A percentile compares a stretch with the other conserved stretches of the same genome.
These are phyloP conservation scores for Amphiprion clarkii DNA, from an alignment of 2,797 vertebrate genomes.

Conservation along the genomic window DNA sequence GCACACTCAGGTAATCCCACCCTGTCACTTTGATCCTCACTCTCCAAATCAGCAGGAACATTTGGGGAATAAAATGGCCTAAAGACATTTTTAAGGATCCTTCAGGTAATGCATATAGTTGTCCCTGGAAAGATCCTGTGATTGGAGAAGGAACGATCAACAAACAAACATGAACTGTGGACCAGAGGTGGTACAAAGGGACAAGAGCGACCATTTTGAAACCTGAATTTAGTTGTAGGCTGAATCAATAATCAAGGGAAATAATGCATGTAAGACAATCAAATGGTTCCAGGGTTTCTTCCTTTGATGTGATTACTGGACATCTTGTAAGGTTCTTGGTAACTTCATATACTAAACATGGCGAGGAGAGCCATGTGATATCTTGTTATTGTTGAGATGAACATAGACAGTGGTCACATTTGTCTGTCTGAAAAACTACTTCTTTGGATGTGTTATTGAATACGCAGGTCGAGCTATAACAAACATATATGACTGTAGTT, in stretches of 20 bases:
- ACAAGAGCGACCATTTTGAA: slow-evolving; percentile 27
- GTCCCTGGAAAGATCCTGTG: slow-evolving; percentile 36
- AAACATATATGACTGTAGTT: slow-evolving; percentile 70
- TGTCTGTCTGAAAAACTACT: slow-evolving; percentile 55
- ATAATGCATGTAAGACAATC: slow-evolving; percentile 81
- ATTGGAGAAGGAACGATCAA: slow-evolving; percentile 21
- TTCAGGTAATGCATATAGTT: slow-evolving; percentile 60
- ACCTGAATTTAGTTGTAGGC: slow-evolving; percentile 28
- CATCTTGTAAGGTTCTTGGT: slow-evolving; percentile 53
- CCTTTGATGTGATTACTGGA: slow-evolving; percentile 48
- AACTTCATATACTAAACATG: slow-evolving; percentile 49
- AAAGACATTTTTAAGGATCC: slow-evolving; percentile 41
- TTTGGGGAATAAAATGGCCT: slow-evolving; percentile 23
- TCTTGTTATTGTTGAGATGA: slow-evolving; percentile 47
- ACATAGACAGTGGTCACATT: slow-evolving; percentile 51
- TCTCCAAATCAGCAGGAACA: slow-evolving; percentile 35
- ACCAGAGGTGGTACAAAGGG: slow-evolving; percentile 44
- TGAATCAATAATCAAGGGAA: slow-evolving; percentile 50
- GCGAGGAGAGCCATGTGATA: slow-evolving; percentile 50
- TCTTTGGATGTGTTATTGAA: slow-evolving; percentile 68
- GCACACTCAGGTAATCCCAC: slow-evolving; percentile 81
- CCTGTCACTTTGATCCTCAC: slow-evolving; percentile 56
- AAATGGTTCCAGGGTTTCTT: slow-evolving; percentile 64
- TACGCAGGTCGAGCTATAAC: slow-evolving; percentile 64
- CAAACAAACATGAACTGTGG: slow-evolving; percentile 25